phyloP scores from a whole-genome alignment of 2,797 vertebrate species.

The Rhinichthys osculus region DNA sequence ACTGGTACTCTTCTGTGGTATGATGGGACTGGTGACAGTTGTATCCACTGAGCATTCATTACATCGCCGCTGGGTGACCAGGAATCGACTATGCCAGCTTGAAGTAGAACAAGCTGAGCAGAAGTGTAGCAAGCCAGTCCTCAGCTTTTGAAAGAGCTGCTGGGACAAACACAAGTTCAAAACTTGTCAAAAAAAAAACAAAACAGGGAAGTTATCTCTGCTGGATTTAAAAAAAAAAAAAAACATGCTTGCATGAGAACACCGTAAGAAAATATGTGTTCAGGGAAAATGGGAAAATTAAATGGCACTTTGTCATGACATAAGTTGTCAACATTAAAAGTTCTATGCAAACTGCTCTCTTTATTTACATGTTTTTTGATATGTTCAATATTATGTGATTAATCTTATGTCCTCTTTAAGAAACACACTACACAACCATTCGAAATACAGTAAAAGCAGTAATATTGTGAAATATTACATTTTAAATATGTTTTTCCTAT shows the following conservation, averaged over 20 bases:
- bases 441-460: neutral
- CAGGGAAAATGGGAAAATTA: neutral
- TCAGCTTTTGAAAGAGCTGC: neutral
- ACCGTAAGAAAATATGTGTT: neutral
- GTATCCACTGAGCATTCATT: conserved; percentile 42
- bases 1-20: conserved; percentile 37
- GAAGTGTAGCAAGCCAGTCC: neutral
- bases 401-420: neutral
- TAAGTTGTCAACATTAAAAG: neutral
- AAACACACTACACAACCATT: neutral
- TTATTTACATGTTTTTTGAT: neutral
- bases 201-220: neutral
- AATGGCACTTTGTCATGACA: neutral
- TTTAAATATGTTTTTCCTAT: neutral
- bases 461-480: neutral
- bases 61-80: conserved; percentile 44
- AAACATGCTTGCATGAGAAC: neutral
- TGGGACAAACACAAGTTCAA: neutral
- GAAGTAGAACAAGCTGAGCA: conserved; percentile 6
- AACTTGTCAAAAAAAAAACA: neutral
- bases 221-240: neutral
- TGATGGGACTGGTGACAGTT: conserved; percentile 45
- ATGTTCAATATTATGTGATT: neutral
- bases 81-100: neutral
- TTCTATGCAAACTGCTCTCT: neutral